Evolutionary conservation across 2,113 vertebrate genomes (phyloP).

Genomic region (crab-eating macaque (Macaca fascicularis)): T2T-MFA8v1.1 NC_088378.1:45897001-45897500

Average conservation of each 20-base stretch:
- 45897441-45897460: not conserved
- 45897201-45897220: not conserved
- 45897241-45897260: conserved; percentile 45
- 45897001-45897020: conserved; percentile 1
- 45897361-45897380: conserved; percentile 22
- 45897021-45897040: not conserved
- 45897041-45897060: conserved; percentile 28
- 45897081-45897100: conserved; percentile 45
- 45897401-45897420: not conserved
- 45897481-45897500: not conserved
- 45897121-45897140: conserved; percentile 7
- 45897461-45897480: not conserved
- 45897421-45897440: not conserved
- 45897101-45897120: conserved; percentile 10
- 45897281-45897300: conserved; percentile 35
- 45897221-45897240: conserved; percentile 57
- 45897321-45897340: conserved; percentile 48
- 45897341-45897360: conserved; percentile 14
- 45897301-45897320: conserved; percentile 23
- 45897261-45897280: conserved; percentile 51
- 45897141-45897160: not conserved
- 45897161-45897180: conserved; percentile 1
- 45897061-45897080: conserved; percentile 18
- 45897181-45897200: conserved; percentile 37
- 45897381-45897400: conserved; percentile 19